Evolutionary conservation across 1,140 invertebrate species (phyloP), one percentile per base, ranked within the genome.

Genomic region (Aphidius gifuensis): DNA sequence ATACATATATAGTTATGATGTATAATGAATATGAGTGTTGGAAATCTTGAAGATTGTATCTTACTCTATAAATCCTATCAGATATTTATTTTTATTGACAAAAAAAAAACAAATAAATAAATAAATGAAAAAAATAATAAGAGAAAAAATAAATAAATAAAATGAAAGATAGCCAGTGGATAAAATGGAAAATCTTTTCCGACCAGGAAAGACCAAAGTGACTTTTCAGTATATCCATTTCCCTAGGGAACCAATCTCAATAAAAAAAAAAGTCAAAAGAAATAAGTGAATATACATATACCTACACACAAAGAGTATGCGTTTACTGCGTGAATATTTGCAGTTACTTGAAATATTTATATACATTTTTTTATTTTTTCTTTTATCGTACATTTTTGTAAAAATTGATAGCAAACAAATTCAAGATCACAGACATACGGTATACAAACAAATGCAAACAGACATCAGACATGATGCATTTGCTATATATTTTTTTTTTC

Each of bases 371-470:
- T 16, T 16, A 16, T 16, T 16, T 16, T 16, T 16, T 16, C 16
- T 16, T 16, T 16, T 16, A 16, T 16, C 16, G 16, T 16, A 55
- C 63, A 65, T 67, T 8, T 58, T 9, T 16, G 55, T 11, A 9
- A 64, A 64, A 72, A 77, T 79, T 73, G 76, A 80, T 78, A 69
- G 76, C 72, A 77, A 77, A 79, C 72, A 75, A 68, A 74, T 68
- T 57, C 47, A 50, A 61, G 47, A 61, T 65, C 66, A 61, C 11
- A 55, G 40, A n/a, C 11, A 39, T n/a, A 43, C 4, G n/a, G 4
- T 6, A 38, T n/a, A 55, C 9, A 5, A 42, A 4, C 39, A 43
- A n/a, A 55, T 55, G 23, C 23, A 32, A 32, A 32, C 23, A 32
- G 23, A 32, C 23, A 32, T 32, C 23, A 32, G 1, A 32, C 23